Conservation (phyloP, 2,113 vertebrate genomes). For the Semnornis frantzii region DNA sequence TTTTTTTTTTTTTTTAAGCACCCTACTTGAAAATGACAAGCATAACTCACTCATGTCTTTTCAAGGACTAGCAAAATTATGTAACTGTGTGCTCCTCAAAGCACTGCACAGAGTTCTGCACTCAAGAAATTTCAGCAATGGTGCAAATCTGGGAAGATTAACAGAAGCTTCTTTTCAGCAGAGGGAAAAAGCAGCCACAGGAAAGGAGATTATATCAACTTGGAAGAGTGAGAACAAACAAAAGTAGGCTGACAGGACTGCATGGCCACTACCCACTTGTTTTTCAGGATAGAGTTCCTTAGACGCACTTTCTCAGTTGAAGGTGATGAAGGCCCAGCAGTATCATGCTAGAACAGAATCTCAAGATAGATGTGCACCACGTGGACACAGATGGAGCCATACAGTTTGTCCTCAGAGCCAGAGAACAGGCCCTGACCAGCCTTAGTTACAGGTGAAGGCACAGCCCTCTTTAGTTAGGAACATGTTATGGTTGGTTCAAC, state of each 20-base stretch:
- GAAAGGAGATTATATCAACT: background rate
- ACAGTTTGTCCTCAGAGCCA: background rate
- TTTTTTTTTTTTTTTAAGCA: background rate
- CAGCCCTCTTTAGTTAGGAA: background rate
- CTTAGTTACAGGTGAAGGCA: background rate
- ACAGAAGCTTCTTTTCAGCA: background rate
- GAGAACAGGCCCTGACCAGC: background rate
- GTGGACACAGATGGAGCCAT: fast-evolving
- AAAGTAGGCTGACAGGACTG: background rate
- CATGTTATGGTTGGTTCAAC: background rate
- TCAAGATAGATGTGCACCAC: background rate
- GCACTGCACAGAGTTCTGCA: background rate
- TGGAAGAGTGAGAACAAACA: background rate
- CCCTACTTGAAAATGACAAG: background rate
- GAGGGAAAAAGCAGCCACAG: background rate
- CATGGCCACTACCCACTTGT: background rate
- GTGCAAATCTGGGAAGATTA: background rate
- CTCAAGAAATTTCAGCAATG: background rate
- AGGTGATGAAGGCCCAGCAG: background rate
- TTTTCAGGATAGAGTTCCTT: background rate
- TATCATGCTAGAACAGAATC: background rate
- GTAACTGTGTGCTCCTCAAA: background rate
- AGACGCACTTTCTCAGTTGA: background rate
- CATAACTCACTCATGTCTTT: background rate
- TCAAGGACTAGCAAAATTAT: background rate